Evolutionary conservation across 2,888 invertebrate genomes (phyloP).

Genomic region (Eurytoma californica): DNA sequence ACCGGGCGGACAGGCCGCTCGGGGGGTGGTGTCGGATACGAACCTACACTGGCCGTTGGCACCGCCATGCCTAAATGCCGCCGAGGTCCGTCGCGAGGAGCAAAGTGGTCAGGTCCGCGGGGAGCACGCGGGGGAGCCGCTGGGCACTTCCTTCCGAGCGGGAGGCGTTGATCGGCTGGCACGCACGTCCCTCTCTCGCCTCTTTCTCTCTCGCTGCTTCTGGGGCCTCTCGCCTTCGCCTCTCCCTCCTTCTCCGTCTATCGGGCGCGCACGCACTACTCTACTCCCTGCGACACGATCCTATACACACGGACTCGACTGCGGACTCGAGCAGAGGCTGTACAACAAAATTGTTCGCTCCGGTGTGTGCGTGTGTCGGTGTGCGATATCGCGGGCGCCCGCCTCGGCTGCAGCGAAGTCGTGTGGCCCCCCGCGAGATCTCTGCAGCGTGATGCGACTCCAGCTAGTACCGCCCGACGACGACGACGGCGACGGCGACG

Average conservation of each 20-base stretch:
- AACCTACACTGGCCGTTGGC: conserved; percentile 93
- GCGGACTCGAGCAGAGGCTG: no score
- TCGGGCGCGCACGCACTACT: neutral
- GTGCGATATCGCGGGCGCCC: neutral
- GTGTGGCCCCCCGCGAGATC: neutral
- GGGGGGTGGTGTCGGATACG: conserved; percentile 72
- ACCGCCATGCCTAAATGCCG: conserved; percentile 86
- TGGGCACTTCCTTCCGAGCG: neutral
- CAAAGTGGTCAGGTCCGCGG: neutral
- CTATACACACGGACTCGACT: no score
- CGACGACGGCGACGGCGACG: conserved; percentile 5
- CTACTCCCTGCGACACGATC: no score
- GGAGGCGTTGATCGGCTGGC: neutral
- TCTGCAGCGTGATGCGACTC: neutral
- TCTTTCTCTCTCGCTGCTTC: neutral
- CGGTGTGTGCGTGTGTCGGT: neutral
- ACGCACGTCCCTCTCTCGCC: neutral
- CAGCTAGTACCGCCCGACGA: conserved; percentile 1
- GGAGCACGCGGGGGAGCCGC: neutral
- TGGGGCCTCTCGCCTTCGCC: neutral
- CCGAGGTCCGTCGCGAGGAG: neutral
- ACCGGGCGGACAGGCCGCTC: neutral
- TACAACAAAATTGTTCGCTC: no score
- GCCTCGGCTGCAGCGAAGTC: neutral
- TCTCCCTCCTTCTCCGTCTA: neutral